phyloP scores from a whole-genome alignment of 2,797 vertebrate genomes.

The Melanogrammus aeglefinus region DNA sequence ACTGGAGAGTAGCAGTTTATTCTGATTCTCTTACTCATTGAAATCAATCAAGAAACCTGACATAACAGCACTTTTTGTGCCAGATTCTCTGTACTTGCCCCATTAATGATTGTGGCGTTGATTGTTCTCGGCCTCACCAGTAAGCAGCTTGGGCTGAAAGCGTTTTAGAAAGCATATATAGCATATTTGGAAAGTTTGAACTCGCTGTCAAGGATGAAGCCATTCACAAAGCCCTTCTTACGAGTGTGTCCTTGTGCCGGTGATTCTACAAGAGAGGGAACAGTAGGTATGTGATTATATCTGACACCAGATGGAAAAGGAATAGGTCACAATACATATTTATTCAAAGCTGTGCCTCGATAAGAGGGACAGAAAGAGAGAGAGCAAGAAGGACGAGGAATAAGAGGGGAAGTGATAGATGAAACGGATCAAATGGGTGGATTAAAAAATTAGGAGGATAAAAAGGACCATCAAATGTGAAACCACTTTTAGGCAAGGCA shows the following conservation, averaged over 20 bases:
- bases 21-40: background rate
- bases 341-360: background rate
- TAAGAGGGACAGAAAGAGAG: background rate
- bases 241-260: background rate
- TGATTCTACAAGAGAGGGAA: background rate
- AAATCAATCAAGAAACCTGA: too few relatives aligned
- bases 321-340: background rate
- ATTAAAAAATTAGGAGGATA: background rate
- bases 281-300: background rate
- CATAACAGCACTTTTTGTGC: background rate
- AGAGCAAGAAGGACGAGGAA: background rate
- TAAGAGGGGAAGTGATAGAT: background rate
- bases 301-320: background rate
- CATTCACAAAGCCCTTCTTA: background rate
- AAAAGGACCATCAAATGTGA: background rate
- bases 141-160: background rate
- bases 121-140: background rate
- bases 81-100: background rate
- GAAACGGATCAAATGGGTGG: background rate
- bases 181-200: background rate
- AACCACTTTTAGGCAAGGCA: background rate
- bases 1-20: background rate
- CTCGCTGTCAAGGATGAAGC: background rate
- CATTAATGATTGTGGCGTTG: background rate
- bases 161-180: background rate